A percentile compares a stretch with the other conserved stretches of the same genome.
Evolutionary conservation across 2,888 invertebrate species (phyloP).

Genomic region (Oligia strigilis): DNA sequence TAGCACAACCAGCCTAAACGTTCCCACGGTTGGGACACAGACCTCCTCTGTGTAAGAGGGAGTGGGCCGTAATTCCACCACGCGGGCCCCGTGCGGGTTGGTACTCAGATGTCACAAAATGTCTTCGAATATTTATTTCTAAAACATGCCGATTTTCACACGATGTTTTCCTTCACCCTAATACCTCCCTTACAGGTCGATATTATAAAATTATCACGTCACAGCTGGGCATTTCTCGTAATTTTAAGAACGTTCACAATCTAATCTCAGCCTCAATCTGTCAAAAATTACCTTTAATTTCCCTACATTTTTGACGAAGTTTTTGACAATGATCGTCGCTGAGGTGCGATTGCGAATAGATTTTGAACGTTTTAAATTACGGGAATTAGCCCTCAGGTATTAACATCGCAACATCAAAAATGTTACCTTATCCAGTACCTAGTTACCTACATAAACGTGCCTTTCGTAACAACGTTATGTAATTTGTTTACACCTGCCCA

Average conservation of each 20-base stretch:
- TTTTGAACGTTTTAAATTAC: too few species aligned
- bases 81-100: background rate
- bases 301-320: too few species aligned
- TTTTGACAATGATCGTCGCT: too few species aligned
- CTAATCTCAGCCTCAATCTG: too few species aligned
- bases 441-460: constrained; percentile 43
- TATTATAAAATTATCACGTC: constrained; percentile 17
- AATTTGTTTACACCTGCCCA: constrained; percentile 78
- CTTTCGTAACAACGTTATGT: constrained; percentile 76
- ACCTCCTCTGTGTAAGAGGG: too few species aligned
- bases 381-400: background rate
- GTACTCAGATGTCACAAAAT: background rate
- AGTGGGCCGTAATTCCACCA: background rate
- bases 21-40: background rate
- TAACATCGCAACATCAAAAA: constrained; percentile 14
- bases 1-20: background rate
- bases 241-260: too few species aligned
- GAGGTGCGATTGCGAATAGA: too few species aligned
- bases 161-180: background rate
- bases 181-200: background rate
- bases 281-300: too few species aligned
- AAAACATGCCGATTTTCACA: background rate
- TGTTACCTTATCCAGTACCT: constrained; percentile 29
- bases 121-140: background rate
- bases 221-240: background rate